A percentile compares a stretch with the other conserved stretches of the same genome.
These are phyloP conservation scores for Botia almorhae DNA, from an alignment of 2,797 vertebrate genomes.

Conservation along the genomic window DNA sequence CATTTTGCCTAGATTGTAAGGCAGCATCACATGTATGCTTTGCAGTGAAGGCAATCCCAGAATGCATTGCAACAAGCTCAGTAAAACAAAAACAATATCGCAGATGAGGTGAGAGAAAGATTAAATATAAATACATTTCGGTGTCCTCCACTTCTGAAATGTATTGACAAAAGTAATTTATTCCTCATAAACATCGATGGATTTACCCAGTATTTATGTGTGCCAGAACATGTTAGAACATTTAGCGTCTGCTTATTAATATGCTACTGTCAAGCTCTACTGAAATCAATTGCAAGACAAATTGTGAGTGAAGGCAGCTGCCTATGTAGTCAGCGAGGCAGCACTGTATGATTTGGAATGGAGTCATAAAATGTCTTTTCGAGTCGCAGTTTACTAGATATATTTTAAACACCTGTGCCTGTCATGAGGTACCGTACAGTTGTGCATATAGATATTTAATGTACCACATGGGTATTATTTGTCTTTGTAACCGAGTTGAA, in stretches of 20 bases:
- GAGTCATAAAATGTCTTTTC: constrained; percentile 4
- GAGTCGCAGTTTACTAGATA: constrained; percentile 14
- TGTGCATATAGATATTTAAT: constrained; percentile 15
- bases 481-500: neutral
- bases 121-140: neutral
- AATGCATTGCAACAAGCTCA: neutral
- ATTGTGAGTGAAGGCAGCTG: neutral
- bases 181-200: too few relatives aligned
- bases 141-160: too few relatives aligned
- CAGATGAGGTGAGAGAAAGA: neutral
- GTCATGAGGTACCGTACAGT: neutral
- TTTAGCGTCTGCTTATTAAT: too few relatives aligned
- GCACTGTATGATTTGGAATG: neutral
- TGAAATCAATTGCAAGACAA: neutral
- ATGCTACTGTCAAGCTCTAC: neutral
- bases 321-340: neutral
- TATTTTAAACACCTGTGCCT: constrained; percentile 3
- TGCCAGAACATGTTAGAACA: too few relatives aligned
- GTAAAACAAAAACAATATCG: too few relatives aligned
- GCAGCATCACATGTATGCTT: neutral
- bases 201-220: neutral
- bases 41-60: neutral
- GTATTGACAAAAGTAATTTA: neutral
- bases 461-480: neutral
- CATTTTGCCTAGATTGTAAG: neutral